phyloP scores from a whole-genome alignment of 1,140 invertebrate species.

The Octopus bimaculoides region DNA sequence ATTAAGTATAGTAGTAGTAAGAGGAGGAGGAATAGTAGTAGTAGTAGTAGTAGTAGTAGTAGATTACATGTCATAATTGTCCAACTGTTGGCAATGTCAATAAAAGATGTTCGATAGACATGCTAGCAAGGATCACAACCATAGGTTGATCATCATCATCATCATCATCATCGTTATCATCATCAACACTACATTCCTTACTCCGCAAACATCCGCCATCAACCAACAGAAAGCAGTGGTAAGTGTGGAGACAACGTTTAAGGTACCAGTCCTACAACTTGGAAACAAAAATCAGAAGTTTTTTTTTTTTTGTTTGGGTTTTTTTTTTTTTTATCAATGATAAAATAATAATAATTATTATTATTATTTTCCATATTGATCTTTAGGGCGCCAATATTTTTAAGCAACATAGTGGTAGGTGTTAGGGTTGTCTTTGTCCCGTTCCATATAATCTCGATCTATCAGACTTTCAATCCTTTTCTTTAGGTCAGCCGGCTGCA shows the following conservation, averaged over 20 bases:
- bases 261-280: not conserved
- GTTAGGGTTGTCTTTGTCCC: slow-evolving; percentile 96
- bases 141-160: not conserved
- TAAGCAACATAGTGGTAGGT: slow-evolving; percentile 98
- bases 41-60: not conserved
- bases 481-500: slow-evolving; percentile 76
- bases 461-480: slow-evolving; percentile 98
- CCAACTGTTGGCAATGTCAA: not conserved
- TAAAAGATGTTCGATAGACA: not conserved
- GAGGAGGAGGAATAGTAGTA: not conserved
- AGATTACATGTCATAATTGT: not conserved
- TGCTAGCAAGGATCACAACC: not conserved
- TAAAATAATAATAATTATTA: not conserved
- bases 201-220: not conserved
- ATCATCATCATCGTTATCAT: not conserved
- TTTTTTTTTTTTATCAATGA: not conserved
- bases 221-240: not conserved
- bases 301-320: not conserved
- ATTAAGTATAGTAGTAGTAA: not conserved
- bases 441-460: slow-evolving; percentile 97
- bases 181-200: not conserved
- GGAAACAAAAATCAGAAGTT: not conserved
- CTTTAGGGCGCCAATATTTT: not conserved
- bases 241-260: not conserved
- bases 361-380: not conserved